phyloP scores from a whole-genome alignment of 2,797 vertebrate genomes.

The Sebastes matsubarae region DNA sequence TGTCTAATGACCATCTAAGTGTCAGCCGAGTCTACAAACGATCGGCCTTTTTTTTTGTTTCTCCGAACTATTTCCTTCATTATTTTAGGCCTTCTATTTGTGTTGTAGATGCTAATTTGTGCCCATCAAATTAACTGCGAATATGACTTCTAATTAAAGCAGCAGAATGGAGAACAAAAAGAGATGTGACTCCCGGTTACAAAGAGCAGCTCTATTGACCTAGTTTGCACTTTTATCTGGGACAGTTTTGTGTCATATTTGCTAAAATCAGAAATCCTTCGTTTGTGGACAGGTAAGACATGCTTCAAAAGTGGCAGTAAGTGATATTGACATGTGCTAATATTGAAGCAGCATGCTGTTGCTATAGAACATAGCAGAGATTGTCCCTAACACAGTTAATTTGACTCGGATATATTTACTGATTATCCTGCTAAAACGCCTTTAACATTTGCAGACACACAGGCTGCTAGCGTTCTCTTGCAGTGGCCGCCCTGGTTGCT shows the following conservation, averaged over 20 bases:
- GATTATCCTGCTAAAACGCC: slow-evolving; percentile 19
- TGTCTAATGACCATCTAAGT: slow-evolving; percentile 51
- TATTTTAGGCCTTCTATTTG: slow-evolving; percentile 18
- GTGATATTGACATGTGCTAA: neutral
- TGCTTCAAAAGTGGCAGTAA: neutral
- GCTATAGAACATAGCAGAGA: neutral
- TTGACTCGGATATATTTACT: slow-evolving; percentile 16
- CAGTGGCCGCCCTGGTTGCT: slow-evolving; percentile 7
- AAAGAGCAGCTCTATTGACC: slow-evolving; percentile 37
- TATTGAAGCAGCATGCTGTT: neutral
- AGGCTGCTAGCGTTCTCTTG: slow-evolving; percentile 13
- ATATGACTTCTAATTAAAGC: slow-evolving; percentile 46
- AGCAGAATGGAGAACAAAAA: slow-evolving; percentile 9
- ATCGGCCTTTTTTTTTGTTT: slow-evolving; percentile 4
- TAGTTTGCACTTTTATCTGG: slow-evolving; percentile 37
- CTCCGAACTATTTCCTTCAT: slow-evolving; percentile 4
- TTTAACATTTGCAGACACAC: slow-evolving; percentile 29
- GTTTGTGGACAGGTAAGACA: neutral
- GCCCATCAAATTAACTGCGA: slow-evolving; percentile 35
- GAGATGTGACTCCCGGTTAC: slow-evolving; percentile 18
- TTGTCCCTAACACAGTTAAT: neutral
- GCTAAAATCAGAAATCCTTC: slow-evolving; percentile 14
- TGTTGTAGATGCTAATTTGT: slow-evolving; percentile 39
- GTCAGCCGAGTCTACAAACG: slow-evolving; percentile 27
- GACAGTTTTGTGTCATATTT: slow-evolving; percentile 28